These are phyloP conservation scores for Danaus plexippus DNA, from an alignment of 1,140 invertebrate species.

Conservation along the genomic window DNA sequence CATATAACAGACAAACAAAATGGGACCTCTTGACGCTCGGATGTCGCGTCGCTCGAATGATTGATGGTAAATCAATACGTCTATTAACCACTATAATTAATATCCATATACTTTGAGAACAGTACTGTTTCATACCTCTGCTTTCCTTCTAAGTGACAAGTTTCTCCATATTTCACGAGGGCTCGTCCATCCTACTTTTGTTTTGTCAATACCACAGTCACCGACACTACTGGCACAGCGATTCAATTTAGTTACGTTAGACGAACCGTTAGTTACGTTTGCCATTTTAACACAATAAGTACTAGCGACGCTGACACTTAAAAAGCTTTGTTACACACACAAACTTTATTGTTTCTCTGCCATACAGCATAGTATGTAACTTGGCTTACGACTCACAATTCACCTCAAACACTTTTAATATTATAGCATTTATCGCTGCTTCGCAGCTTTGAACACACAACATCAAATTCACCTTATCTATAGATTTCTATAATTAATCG, in stretches of 20 bases:
- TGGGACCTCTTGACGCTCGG: conserved; percentile 25
- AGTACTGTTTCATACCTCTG: conserved; percentile 42
- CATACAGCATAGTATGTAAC: no score
- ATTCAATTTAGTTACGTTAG: conserved; percentile 46
- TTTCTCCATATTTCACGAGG: conserved; percentile 66
- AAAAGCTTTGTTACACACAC: conserved; percentile 6
- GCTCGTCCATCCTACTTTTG: conserved; percentile 61
- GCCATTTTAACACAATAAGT: conserved; percentile 44
- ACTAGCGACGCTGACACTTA: conserved; percentile 13
- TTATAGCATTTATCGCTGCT: no score
- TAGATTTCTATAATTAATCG: no score
- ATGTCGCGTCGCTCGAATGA: conserved; percentile 26
- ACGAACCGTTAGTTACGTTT: conserved; percentile 46
- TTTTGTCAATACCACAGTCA: conserved; percentile 52
- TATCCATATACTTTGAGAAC: conserved; percentile 11
- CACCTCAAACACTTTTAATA: no score
- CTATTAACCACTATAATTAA: conserved; percentile 12
- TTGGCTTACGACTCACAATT: no score
- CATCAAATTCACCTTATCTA: no score
- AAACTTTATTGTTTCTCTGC: no score
- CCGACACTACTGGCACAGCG: conserved; percentile 60
- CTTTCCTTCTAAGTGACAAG: conserved; percentile 60
- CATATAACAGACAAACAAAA: conserved; percentile 16
- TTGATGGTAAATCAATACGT: conserved; percentile 30
- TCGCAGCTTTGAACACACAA: no score